phyloP scores from a whole-genome alignment of 2,797 vertebrate species.

The Macrochelys suwanniensis region DNA sequence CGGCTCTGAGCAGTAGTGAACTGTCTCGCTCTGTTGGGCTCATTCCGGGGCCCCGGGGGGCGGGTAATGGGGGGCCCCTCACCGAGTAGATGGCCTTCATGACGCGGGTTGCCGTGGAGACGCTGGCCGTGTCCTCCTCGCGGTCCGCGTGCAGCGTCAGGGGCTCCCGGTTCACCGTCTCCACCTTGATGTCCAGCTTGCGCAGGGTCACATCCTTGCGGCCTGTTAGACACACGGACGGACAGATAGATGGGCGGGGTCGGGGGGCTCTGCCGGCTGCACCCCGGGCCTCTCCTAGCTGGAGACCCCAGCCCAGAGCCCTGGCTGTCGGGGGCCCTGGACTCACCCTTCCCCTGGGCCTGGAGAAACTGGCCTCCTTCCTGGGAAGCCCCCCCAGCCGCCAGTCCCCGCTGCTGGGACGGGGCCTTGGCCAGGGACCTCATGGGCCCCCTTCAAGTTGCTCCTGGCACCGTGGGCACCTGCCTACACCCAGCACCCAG shows the following conservation, averaged over 20 bases:
- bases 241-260: accelerated
- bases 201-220: conserved; percentile 93
- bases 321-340: neutral
- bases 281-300: neutral
- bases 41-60: neutral
- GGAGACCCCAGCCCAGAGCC: neutral
- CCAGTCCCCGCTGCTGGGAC: neutral
- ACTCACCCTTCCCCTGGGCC: accelerated
- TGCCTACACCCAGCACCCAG: neutral
- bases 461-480: neutral
- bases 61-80: conserved; percentile 46
- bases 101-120: conserved; percentile 94
- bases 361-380: neutral
- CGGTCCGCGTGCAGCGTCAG: conserved; percentile 85
- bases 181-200: conserved; percentile 97
- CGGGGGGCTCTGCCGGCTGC: neutral
- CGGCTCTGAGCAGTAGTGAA: too few species aligned
- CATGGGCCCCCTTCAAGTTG: neutral
- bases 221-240: conserved; percentile 78
- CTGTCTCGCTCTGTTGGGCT: too few species aligned
- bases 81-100: conserved; percentile 98
- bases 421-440: neutral
- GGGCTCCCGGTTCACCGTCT: conserved; percentile 95
- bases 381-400: neutral
- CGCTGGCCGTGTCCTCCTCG: conserved; percentile 91